A percentile compares a stretch with the other conserved stretches of the same genome.
Conservation (phyloP, 2,797 vertebrate genomes). For the Macropus fuliginosus region DNA sequence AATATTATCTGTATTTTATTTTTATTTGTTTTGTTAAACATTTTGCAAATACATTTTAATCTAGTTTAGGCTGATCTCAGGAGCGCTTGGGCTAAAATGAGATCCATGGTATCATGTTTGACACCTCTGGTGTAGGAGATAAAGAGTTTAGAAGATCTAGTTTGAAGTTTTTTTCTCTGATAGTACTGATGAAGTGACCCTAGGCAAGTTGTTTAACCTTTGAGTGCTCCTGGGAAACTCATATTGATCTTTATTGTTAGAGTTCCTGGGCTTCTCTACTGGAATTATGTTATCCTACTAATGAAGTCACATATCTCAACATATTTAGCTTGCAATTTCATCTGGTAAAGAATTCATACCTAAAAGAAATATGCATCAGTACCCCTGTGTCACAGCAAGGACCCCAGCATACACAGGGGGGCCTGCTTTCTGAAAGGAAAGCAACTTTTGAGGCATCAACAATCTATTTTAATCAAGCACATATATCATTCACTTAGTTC, state of each 20-base stretch:
- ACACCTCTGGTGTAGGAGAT: neutral
- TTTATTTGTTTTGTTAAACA: neutral
- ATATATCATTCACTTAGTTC: too few species aligned
- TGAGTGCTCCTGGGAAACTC: neutral
- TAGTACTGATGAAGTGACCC: neutral
- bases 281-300: too few species aligned
- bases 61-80: neutral
- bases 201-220: neutral
- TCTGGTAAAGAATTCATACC: neutral
- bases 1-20: neutral
- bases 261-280: neutral
- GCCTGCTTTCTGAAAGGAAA: too few species aligned
- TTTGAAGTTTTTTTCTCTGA: neutral
- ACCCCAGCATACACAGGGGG: too few species aligned
- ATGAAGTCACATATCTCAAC: too few species aligned
- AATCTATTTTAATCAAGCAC: too few species aligned
- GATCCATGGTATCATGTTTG: neutral
- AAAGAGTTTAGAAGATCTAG: neutral
- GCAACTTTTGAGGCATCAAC: too few species aligned
- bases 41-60: neutral
- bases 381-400: too few species aligned
- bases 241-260: neutral
- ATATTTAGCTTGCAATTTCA: too few species aligned
- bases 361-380: too few species aligned
- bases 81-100: neutral